Percentiles rank a stretch among this genome's conserved stretches.
These are phyloP conservation scores for Chesias legatella DNA, from an alignment of 2,888 invertebrate genomes.

Conservation along the genomic window DNA sequence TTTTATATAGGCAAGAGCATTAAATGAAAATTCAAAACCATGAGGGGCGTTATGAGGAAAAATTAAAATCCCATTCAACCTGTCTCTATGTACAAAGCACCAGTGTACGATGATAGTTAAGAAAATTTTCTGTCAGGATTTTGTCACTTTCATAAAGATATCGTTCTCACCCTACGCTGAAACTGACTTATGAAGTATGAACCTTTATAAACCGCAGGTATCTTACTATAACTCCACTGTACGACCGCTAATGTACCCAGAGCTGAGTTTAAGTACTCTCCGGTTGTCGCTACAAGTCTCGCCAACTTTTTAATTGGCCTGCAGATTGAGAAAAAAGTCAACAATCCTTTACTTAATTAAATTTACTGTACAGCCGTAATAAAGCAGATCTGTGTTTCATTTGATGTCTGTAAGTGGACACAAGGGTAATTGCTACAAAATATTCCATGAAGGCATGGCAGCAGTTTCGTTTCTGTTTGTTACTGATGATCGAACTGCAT, in stretches of 20 bases:
- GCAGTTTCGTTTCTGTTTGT: conserved; percentile 3
- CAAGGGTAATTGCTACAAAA: conserved; percentile 45
- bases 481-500: background rate
- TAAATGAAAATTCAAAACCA: too few species aligned
- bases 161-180: too few species aligned
- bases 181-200: too few species aligned
- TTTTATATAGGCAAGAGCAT: too few species aligned
- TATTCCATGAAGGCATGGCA: conserved; percentile 23
- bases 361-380: conserved; percentile 61
- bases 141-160: too few species aligned
- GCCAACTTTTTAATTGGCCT: conserved; percentile 73
- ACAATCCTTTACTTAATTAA: conserved; percentile 69
- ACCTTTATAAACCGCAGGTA: too few species aligned
- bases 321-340: conserved; percentile 67
- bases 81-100: too few species aligned
- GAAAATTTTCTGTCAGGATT: too few species aligned
- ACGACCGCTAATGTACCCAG: conserved; percentile 41
- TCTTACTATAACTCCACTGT: too few species aligned
- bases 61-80: too few species aligned
- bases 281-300: conserved; percentile 60
- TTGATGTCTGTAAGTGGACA: conserved; percentile 42
- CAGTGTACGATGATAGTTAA: too few species aligned
- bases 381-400: conserved; percentile 49
- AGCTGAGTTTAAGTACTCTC: conserved; percentile 54
- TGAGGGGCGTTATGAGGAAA: too few species aligned